phyloP scores from a whole-genome alignment of 2,797 vertebrate genomes.

The Galaxias olidus region DNA sequence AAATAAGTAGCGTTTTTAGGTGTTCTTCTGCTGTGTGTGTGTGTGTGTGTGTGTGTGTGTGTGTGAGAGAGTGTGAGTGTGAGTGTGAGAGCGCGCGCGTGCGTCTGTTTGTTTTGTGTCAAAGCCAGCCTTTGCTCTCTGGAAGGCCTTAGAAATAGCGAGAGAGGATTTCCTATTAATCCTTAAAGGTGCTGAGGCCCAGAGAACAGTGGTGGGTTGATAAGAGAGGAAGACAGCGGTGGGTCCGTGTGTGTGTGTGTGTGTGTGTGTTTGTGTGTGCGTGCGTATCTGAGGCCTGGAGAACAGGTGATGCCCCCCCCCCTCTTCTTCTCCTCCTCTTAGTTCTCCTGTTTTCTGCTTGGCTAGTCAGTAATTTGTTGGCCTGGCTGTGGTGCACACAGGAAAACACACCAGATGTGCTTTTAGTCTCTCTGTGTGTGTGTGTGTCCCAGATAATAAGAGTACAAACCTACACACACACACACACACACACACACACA shows the following conservation, averaged over 20 bases:
- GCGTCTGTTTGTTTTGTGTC: background rate
- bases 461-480: background rate
- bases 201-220: background rate
- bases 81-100: slow-evolving; percentile 5
- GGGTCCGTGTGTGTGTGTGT: background rate
- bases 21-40: background rate
- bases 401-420: slow-evolving; percentile 69
- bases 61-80: slow-evolving; percentile 10
- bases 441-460: slow-evolving; percentile 49
- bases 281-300: slow-evolving; percentile 42
- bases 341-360: slow-evolving; percentile 74
- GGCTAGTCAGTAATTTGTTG: slow-evolving; percentile 77
- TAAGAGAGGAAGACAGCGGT: slow-evolving; percentile 5
- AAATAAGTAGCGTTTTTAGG: background rate
- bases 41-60: slow-evolving; percentile 7
- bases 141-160: no score
- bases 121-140: no score
- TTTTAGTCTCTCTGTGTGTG: slow-evolving; percentile 64
- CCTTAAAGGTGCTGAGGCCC: background rate
- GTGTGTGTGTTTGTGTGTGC: slow-evolving; percentile 27
- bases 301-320: slow-evolving; percentile 57
- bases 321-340: no score
- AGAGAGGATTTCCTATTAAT: background rate
- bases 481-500: slow-evolving; percentile 24
- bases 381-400: slow-evolving; percentile 73